Percentiles rank a stretch among this genome's conserved stretches.
phyloP scores from a whole-genome alignment of 2,113 vertebrate species.

The Oreamnos americanus region DNA sequence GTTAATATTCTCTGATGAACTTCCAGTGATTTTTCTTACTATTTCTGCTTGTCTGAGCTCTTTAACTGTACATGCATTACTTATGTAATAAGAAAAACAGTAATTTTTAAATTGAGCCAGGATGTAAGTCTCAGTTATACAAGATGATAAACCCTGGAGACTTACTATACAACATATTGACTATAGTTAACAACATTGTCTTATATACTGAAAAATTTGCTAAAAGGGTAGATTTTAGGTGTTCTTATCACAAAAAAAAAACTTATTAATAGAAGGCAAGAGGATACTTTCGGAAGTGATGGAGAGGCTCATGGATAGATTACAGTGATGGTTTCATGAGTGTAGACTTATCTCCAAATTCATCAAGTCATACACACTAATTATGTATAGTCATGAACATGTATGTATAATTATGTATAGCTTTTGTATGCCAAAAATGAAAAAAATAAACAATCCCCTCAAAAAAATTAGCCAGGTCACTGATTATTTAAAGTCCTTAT shows the following conservation, averaged over 20 bases:
- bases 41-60: neutral
- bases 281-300: neutral
- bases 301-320: neutral
- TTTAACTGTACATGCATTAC: neutral
- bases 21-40: neutral
- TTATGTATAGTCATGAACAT: neutral
- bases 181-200: neutral
- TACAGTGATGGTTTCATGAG: neutral
- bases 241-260: neutral
- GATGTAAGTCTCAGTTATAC: neutral
- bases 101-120: constrained; percentile 17
- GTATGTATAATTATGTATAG: neutral
- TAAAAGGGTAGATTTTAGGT: neutral
- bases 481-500: neutral
- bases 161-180: neutral
- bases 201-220: neutral
- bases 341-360: neutral
- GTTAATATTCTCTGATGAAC: neutral
- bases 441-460: neutral
- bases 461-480: neutral
- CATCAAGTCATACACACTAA: neutral
- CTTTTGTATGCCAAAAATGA: neutral
- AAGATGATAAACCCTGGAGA: neutral
- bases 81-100: neutral
- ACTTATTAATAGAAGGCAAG: neutral